phyloP scores from a whole-genome alignment of 2,888 invertebrate species.

The Pomacea canaliculata region DNA sequence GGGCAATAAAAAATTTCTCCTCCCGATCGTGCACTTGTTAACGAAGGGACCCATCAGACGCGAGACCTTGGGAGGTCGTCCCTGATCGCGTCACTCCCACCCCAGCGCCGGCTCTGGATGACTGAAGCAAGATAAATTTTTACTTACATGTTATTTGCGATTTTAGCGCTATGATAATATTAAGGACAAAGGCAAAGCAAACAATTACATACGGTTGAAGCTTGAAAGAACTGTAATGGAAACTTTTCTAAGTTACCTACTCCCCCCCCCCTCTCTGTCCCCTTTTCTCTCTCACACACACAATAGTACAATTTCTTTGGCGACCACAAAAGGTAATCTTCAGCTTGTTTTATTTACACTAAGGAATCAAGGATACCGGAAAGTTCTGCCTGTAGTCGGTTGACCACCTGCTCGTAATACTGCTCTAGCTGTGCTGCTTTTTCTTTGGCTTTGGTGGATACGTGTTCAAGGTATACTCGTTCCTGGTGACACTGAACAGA shows the following conservation, averaged over 20 bases:
- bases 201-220: not conserved
- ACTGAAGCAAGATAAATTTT: no score
- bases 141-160: conserved; percentile 22
- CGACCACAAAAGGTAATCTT: not conserved
- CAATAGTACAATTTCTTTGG: not conserved
- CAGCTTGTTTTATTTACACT: not conserved
- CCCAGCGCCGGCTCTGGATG: no score
- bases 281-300: no score
- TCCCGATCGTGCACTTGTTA: no score
- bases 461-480: conserved; percentile 57
- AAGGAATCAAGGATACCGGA: conserved; percentile 51
- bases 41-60: no score
- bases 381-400: conserved; percentile 55
- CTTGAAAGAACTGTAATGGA: not conserved
- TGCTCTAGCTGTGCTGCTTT: conserved; percentile 54
- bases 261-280: no score
- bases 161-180: conserved; percentile 7
- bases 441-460: conserved; percentile 56
- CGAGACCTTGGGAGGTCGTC: no score
- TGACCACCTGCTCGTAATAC: conserved; percentile 60
- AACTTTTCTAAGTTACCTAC: no score
- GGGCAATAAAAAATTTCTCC: no score
- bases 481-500: conserved; percentile 56
- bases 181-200: not conserved
- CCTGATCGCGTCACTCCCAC: no score